Base-by-base conservation (phyloP, 23 tunicate species). In the Trididemnum clinides region DNA sequence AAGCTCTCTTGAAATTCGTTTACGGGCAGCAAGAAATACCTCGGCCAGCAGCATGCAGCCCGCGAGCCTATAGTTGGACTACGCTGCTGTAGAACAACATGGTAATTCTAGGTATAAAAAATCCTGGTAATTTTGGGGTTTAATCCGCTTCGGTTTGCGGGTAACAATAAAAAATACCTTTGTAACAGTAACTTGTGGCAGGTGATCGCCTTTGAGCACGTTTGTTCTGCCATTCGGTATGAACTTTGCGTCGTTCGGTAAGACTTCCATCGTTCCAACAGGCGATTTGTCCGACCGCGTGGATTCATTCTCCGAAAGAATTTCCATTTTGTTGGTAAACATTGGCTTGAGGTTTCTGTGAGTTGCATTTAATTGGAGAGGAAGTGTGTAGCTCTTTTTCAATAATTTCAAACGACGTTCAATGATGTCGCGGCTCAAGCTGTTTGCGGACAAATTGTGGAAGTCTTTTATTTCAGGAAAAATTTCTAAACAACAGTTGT, bases 391-490 rank as follows among this genome's bases (percentile, higher is more conserved):
- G n/a, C 75, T 66, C n/a, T 66, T 66, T 37, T 66, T 31, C 7
- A 66, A 66, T 28, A 66, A 7, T 31, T 23, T 15, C 4, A 66
- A 6, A 4, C 75, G 12, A 4, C n/a, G 37, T 31, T 66, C 37
- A 30, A 66, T 5, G 6, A 66, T 66, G 6, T 66, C 75, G 7
- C 75, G 36, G n/a, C 10, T 66, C n/a, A 66, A 66, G n/a, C 7
- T 66, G 22, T 32, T 32, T 31, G 7, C 75, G 2, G 75, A 32
- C 4, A 66, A 3, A 4, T 66, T 29, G 2, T 10, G 6, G n/a
- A 66, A 29, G n/a, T 66, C 75, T 66, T 66, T 66, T n/a, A 66
- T 3, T 66, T 66, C 75, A 10, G 75, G n/a, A 66, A 66, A 66
- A 5, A 66, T 3, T 32, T 66, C 75, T 66, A 62, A 62, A 62